Evolutionary conservation across 2,888 invertebrate genomes (phyloP), one percentile per base, ranked within the genome.

Genomic region (Coelogynopora nodosa): DNA sequence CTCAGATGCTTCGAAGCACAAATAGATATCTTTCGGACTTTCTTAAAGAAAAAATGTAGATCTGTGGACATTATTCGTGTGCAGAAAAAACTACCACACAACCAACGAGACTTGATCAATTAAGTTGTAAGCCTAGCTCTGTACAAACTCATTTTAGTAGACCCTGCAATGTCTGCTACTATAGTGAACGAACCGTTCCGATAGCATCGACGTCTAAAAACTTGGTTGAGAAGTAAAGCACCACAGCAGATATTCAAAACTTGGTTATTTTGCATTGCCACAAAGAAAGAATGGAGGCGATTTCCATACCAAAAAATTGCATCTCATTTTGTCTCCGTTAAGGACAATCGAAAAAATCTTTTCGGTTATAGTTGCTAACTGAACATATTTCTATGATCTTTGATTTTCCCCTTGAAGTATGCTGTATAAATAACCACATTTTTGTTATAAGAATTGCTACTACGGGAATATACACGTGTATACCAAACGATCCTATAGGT

Each of bases 31-130:
- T 74, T 74, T 74, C 23, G 27, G 74, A 74, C 5, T 74, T 26
- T 74, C 74, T 74, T 74, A 2, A 74, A 74, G 74, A 26, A 74
- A 74, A 74, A 74, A 74, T 74, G 18, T 26, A 74, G 74, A 10
- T 74, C 23, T 74, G 74, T 74, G 74, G 74, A 74, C 74, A 74
- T 74, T 74, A 74, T 74, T 74, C 23, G 74, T 74, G 74, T 74
- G 5, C 5, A n/a, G 23, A 74, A 74, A 74, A 74, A 26, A 74
- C 74, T 74, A 74, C 74, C 74, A 74, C 5, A 10, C 74, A 74
- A 74, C 74, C 74, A 74, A 74, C 74, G 23, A 26, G n/a, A 26
- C 74, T n/a, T 74, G 74, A 74, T 74, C 74, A 74, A 26, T 74
- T 74, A 10, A 74, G 74, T 5, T 74, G 74, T 74, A 26, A n/a